These are phyloP conservation scores for Crepidodera aurea DNA, from an alignment of 2,888 invertebrate genomes.

Conservation along the genomic window DNA sequence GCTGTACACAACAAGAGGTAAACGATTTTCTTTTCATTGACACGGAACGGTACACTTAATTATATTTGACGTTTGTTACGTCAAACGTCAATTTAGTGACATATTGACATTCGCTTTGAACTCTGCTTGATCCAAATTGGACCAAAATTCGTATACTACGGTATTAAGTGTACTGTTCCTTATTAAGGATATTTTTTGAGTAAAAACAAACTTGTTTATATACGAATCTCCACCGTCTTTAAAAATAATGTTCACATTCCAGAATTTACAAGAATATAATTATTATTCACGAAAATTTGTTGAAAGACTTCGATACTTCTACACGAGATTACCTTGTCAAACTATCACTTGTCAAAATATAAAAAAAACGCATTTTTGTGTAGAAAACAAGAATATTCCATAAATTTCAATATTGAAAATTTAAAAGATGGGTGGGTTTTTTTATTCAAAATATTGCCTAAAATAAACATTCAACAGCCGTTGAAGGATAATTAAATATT, in stretches of 20 bases:
- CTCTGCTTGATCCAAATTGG: no score
- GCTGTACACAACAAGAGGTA: slow-evolving; percentile 4
- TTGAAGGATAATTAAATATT: background rate
- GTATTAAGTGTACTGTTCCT: background rate
- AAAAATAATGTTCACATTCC: slow-evolving; percentile 7
- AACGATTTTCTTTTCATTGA: background rate
- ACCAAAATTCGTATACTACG: no score
- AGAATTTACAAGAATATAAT: background rate
- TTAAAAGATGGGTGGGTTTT: background rate
- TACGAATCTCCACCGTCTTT: background rate
- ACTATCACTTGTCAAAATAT: background rate
- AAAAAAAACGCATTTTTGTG: background rate
- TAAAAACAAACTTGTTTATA: background rate
- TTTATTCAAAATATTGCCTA: background rate
- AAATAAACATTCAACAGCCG: no score
- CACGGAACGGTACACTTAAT: background rate
- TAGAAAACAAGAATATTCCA: slow-evolving; percentile 9
- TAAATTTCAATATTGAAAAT: background rate
- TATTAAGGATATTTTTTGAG: background rate
- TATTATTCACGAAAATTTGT: background rate
- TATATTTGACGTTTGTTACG: no score
- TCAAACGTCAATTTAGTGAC: no score
- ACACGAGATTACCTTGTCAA: background rate
- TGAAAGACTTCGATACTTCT: background rate
- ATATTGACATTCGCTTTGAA: no score